phyloP scores from a whole-genome alignment of 2,113 vertebrate genomes.

The Dipodomys stephensi region DNA sequence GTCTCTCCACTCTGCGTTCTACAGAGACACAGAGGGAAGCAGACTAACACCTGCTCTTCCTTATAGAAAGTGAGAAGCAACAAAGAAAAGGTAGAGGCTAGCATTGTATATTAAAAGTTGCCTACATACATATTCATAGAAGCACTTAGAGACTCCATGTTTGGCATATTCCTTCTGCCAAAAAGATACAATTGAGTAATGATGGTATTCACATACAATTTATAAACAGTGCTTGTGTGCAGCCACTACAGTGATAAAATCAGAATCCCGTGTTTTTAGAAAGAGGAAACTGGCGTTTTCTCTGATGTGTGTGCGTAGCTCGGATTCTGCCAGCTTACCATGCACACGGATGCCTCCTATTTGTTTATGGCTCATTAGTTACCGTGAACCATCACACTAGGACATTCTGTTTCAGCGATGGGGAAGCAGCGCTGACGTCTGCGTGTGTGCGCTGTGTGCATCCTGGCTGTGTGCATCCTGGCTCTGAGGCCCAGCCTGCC shows the following conservation, averaged over 20 bases:
- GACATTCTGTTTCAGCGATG: neutral
- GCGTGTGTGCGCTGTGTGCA: neutral
- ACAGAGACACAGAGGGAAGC: neutral
- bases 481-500: neutral
- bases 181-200: slow-evolving; percentile 39
- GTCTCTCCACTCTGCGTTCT: slow-evolving; percentile 14
- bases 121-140: slow-evolving; percentile 43
- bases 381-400: neutral
- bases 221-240: neutral
- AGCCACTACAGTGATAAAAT: neutral
- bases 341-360: slow-evolving; percentile 52
- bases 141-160: neutral
- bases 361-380: slow-evolving; percentile 63
- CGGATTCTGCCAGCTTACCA: slow-evolving; percentile 44
- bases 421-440: neutral
- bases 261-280: neutral
- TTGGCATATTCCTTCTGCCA: neutral
- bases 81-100: neutral
- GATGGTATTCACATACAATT: neutral
- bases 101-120: neutral
- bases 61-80: neutral
- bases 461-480: neutral
- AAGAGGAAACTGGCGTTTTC: neutral
- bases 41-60: neutral
- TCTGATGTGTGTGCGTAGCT: no score